Evolutionary conservation across 1,140 invertebrate genomes (phyloP).

Genomic region (Coboldia fuscipes): DNA sequence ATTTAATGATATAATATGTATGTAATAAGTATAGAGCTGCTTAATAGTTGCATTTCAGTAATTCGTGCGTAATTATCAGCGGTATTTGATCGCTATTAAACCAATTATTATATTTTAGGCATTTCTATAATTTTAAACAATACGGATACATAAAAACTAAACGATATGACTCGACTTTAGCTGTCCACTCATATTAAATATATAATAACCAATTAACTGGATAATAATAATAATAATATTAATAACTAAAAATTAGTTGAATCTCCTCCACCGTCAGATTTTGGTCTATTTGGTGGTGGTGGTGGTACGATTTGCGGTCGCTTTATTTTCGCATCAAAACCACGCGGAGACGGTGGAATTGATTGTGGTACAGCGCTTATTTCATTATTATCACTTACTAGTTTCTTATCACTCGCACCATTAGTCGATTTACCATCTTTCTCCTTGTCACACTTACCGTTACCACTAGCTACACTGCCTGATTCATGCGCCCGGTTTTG

Average conservation of each 20-base stretch:
- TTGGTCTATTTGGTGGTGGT: constrained; percentile 1
- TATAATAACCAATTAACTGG: too few relatives aligned
- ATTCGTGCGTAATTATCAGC: too few relatives aligned
- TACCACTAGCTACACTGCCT: constrained; percentile 6
- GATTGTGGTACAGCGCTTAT: background rate
- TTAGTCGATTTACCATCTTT: constrained; percentile 1
- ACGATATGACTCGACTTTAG: too few relatives aligned
- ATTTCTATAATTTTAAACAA: too few relatives aligned
- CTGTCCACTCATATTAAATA: too few relatives aligned
- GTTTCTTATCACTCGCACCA: background rate
- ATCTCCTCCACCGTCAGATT: constrained; percentile 2
- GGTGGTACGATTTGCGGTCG: constrained; percentile 3
- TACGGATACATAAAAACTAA: too few relatives aligned
- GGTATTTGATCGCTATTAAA: too few relatives aligned
- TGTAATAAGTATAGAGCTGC: too few relatives aligned
- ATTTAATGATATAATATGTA: too few relatives aligned
- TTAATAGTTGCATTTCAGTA: too few relatives aligned
- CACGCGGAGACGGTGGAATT: constrained; percentile 2
- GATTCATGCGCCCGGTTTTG: constrained; percentile 4
- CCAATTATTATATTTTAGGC: too few relatives aligned
- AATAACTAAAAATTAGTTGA: constrained; percentile 4
- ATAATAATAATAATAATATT: too few relatives aligned
- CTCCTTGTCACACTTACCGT: constrained; percentile 20
- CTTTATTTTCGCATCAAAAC: constrained; percentile 2
- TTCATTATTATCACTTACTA: background rate